A percentile compares a stretch with the other conserved stretches of the same genome.
Evolutionary conservation across 2,888 invertebrate genomes (phyloP).

Genomic region (Ophion obscuratus): DNA sequence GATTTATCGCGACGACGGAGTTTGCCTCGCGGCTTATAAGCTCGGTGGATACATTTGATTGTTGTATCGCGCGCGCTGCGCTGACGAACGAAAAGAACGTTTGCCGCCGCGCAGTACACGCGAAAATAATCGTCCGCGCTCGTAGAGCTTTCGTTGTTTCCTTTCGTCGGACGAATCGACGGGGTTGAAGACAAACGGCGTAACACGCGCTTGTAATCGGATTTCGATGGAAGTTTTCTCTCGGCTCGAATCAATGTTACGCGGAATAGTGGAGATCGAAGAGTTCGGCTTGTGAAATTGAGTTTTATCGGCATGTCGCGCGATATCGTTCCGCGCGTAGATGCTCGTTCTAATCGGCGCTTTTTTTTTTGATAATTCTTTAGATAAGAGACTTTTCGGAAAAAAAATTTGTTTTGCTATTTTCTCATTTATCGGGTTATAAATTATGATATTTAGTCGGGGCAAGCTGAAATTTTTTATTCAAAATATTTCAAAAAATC

Average conservation of each 20-base stretch:
- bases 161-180: not conserved
- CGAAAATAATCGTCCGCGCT: not conserved
- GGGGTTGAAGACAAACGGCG: not conserved
- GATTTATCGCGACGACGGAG: not conserved
- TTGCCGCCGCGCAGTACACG: not conserved
- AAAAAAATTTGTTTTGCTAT: no score
- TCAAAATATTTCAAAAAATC: no score
- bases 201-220: not conserved
- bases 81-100: constrained; percentile 14
- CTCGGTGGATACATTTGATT: constrained; percentile 13
- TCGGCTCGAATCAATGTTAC: not conserved
- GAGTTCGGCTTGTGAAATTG: no score
- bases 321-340: no score
- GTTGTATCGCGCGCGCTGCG: not conserved
- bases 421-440: no score
- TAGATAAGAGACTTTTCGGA: no score
- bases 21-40: not conserved
- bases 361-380: no score
- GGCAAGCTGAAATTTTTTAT: no score
- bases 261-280: not conserved
- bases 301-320: not conserved
- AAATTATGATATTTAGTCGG: no score
- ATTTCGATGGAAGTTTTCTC: not conserved
- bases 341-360: no score
- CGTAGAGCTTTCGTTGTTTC: not conserved